phyloP scores from a whole-genome alignment of 2,797 vertebrate species.

The Notolepis coatsorum region DNA sequence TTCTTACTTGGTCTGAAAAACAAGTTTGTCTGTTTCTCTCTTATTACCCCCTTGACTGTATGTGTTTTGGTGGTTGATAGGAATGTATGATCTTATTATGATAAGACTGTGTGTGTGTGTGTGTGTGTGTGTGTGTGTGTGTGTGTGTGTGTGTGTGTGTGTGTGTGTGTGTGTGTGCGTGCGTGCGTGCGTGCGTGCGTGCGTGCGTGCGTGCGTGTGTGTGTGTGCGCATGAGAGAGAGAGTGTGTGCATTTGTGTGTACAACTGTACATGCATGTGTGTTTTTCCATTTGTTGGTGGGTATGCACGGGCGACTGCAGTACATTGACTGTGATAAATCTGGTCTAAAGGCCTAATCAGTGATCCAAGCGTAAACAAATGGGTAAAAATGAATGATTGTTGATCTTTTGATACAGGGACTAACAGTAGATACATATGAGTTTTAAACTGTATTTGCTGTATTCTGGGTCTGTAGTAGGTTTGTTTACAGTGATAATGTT shows the following conservation, averaged over 20 bases:
- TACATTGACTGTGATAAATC: no score
- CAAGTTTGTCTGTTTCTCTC: background rate
- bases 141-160: background rate
- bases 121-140: background rate
- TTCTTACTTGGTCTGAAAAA: background rate
- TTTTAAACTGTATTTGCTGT: no score
- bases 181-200: background rate
- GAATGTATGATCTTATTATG: background rate
- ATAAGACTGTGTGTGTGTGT: background rate
- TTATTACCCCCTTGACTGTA: background rate
- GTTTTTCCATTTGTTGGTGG: background rate
- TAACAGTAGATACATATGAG: no score
- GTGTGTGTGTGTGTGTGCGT: slow-evolving; percentile 19
- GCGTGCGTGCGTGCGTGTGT: slow-evolving; percentile 1
- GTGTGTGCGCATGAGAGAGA: background rate
- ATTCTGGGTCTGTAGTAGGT: no score
- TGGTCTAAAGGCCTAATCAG: no score
- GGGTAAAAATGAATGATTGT: no score
- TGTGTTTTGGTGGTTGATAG: background rate
- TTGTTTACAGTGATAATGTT: no score
- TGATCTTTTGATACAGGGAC: no score
- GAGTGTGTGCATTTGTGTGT: background rate
- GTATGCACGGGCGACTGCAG: background rate
- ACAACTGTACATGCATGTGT: no score
- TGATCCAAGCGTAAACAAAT: no score